Percentiles rank a stretch among this genome's conserved stretches.
These are phyloP conservation scores for Chiroxiphia lanceolata DNA, from an alignment of 2,797 vertebrate species.

Conservation along the genomic window DNA sequence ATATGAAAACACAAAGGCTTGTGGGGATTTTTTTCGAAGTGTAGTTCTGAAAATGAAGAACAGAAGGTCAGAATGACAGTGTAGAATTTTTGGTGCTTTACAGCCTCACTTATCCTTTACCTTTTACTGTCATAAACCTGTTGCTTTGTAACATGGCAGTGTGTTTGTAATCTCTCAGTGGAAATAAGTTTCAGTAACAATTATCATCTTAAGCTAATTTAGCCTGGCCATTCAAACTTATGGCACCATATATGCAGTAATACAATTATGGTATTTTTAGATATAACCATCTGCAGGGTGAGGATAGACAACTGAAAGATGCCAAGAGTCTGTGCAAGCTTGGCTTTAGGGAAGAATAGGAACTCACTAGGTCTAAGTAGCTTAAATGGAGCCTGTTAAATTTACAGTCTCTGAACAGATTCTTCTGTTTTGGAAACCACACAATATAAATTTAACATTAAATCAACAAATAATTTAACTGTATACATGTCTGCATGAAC, in stretches of 20 bases:
- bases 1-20: neutral
- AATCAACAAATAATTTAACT: neutral
- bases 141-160: neutral
- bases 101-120: neutral
- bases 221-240: neutral
- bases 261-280: neutral
- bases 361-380: neutral
- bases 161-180: neutral
- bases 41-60: neutral
- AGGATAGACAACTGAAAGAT: neutral
- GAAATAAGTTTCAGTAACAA: neutral
- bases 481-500: neutral
- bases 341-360: neutral
- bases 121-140: neutral
- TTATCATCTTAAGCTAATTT: neutral
- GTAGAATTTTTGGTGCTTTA: neutral
- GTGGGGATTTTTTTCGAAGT: neutral
- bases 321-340: neutral
- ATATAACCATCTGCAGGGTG: neutral
- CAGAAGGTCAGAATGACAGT: neutral
- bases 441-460: neutral
- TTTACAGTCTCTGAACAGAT: neutral
- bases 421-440: neutral
- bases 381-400: neutral
- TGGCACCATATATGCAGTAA: neutral